Conservation (phyloP, 2,113 vertebrate species). For the Micronycteris hirsuta region DNA sequence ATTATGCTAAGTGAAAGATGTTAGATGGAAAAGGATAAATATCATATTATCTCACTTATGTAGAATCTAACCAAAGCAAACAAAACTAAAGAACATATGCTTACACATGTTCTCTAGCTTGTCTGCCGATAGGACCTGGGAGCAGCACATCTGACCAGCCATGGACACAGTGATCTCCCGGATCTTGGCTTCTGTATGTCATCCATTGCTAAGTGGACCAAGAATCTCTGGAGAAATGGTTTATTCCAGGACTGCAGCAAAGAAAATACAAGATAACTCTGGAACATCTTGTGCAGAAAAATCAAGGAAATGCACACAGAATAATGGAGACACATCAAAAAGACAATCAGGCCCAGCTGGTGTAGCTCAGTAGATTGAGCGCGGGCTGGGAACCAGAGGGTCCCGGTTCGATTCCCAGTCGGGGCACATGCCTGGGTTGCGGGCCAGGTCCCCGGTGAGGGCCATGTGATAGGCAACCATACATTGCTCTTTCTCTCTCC, state of each 20-base stretch:
- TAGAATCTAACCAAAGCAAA: not conserved
- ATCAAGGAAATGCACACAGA: not conserved
- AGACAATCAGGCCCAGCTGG: too few species aligned
- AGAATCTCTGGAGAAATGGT: not conserved
- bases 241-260: not conserved
- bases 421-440: too few species aligned
- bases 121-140: not conserved
- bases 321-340: not conserved
- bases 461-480: too few species aligned
- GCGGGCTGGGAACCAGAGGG: too few species aligned
- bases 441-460: too few species aligned
- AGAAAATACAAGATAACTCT: not conserved
- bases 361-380: too few species aligned
- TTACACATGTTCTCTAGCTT: not conserved
- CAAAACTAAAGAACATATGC: not conserved
- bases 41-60: not conserved
- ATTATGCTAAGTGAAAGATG: too few species aligned
- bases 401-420: too few species aligned
- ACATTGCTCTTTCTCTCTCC: too few species aligned
- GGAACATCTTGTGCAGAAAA: not conserved
- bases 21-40: not conserved
- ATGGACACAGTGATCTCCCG: not conserved
- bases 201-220: not conserved
- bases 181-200: not conserved
- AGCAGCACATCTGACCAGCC: not conserved